Evolutionary conservation across 2,113 vertebrate genomes (phyloP), one percentile per base, ranked within the genome.

Genomic region (Embiotoca jacksoni): DNA sequence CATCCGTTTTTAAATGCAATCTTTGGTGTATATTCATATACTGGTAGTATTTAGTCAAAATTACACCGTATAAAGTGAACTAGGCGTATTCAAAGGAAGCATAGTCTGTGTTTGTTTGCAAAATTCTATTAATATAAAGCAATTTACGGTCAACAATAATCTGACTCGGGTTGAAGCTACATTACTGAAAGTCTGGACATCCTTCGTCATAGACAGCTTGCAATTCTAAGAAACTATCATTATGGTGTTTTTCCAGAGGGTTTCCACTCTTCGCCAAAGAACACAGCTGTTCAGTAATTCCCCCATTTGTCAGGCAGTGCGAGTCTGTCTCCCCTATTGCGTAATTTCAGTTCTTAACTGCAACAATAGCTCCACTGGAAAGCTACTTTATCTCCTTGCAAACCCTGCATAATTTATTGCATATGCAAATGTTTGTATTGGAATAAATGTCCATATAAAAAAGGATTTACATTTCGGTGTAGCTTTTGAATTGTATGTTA

Each of bases 221-320:
- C 57, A 75, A 81, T 57, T 10, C 52, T 44, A 46, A 69, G 32
- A 68, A 78, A 64, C 61, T 37, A 3, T 75, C 31, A 84, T 74
- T 57, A 58, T 53, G 49, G 30, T 64, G 41, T 71, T 72, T 83
- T 72, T 75, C 44, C 30, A 71, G 59, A 68, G 50, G 31, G 75
- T 72, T 81, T 85, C 64, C n/a, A 44, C 60, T 59, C 79, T 62
- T 58, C 55, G 65, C 55, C 62, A 65, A 75, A 61, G 39, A 50
- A 2, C 54, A 16, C 72, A 74, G 65, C 78, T 83, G 80, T 80
- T 82, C 61, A 80, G 56, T 83, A 70, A 83, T 75, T 78, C 72
- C 32, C 33, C 37, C 39, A 31, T 64, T 56, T 82, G 53, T 72
- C 35, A 63, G 36, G 9, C 63, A 56, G 39, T 58, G 5, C 50